Base-by-base conservation (phyloP, 2,113 vertebrate genomes). In the Halcyon senegalensis region DNA sequence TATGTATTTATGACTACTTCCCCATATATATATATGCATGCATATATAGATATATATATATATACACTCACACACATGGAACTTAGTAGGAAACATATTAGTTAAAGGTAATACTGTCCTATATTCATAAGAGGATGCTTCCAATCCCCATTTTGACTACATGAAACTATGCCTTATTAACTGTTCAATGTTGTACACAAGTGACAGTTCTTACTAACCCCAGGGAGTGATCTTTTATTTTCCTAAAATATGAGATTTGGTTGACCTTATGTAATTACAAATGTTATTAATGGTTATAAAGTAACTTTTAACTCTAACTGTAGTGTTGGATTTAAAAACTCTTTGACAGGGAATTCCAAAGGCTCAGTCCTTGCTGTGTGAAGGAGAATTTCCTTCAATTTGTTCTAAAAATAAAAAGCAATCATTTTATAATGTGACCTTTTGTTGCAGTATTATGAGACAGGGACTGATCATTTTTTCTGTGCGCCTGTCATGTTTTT, bases 401-500 rank as follows among this genome's bases (percentile, higher is more conserved):
- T 43, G 6, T 89, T 94, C 89, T 95, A 87, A 95, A 89, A 87
- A 56, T 72, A 72, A 64, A 94, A 89, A 21, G 13, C 64, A 93
- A 10, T 88, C 18, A 63, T 92, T 93, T 91, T 23, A 41, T 78
- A 51, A 89, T 89, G 25, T 89, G 94, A 92, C 90, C 84, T 91
- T 97, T 93, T 84, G 14, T 76, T 91, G 21, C 28, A 60, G 41
- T 72, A 72, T 79, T 89, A 43, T 56, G 48, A 84, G 51, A 76
- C 46, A 81, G 21, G 17, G 37, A 78, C 58, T 66, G 30, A 82
- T 78, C 7, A 41, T 70, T 94, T 76, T 76, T 94, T 78, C 73
- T 87, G 9, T 53, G 7, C 58, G 80, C 31, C 33, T 82, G 44
- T 82, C 62, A 80, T 88, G 84, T 66, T 87, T 97, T 95, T 84